Percentiles rank a stretch among this genome's conserved stretches.
Evolutionary conservation across 2,888 invertebrate species (phyloP).

Genomic region (Xestia ashworthii): DNA sequence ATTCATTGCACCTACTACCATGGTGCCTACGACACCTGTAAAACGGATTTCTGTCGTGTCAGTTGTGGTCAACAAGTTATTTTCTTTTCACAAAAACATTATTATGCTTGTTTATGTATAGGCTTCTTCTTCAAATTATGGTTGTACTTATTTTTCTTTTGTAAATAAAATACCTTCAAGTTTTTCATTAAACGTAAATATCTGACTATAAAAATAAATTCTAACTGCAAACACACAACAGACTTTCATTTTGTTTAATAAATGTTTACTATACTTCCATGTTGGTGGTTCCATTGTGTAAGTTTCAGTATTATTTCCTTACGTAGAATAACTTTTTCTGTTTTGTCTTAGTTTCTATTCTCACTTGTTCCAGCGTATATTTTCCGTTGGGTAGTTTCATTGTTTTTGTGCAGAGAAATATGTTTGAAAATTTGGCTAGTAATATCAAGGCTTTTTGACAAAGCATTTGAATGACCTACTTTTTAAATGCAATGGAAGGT

Average conservation of each 20-base stretch:
- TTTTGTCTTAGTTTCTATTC: constrained; percentile 28
- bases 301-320: constrained; percentile 19
- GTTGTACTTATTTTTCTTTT: too few relatives aligned
- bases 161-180: neutral
- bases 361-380: neutral
- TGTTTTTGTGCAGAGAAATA: neutral
- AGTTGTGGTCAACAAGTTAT: too few relatives aligned
- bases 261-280: neutral
- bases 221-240: neutral
- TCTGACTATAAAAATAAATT: neutral
- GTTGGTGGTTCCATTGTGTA: constrained; percentile 7
- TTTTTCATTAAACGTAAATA: neutral
- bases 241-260: constrained; percentile 11
- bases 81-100: too few relatives aligned
- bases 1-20: too few relatives aligned
- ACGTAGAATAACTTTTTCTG: neutral
- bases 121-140: too few relatives aligned
- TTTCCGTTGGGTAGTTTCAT: constrained; percentile 5
- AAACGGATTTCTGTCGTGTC: too few relatives aligned
- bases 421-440: neutral
- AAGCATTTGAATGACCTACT: neutral
- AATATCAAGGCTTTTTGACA: neutral
- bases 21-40: too few relatives aligned
- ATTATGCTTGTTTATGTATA: too few relatives aligned
- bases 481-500: neutral